phyloP scores from a whole-genome alignment of 2,888 invertebrate genomes.

The Meganola albula region DNA sequence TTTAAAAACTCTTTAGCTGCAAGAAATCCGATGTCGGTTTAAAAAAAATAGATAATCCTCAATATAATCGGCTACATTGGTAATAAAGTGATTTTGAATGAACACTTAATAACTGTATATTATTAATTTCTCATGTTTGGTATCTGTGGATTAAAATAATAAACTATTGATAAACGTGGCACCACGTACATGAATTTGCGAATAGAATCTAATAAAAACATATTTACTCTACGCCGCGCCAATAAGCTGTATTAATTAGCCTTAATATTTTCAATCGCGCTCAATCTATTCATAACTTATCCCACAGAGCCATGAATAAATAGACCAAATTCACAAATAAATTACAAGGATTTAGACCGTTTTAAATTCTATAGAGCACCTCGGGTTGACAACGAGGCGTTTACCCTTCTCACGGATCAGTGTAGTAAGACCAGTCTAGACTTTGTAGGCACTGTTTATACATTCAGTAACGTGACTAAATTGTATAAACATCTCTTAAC shows the following conservation, averaged over 20 bases:
- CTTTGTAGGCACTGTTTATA: constrained; percentile 25
- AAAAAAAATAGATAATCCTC: too few species aligned
- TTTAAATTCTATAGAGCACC: constrained; percentile 39
- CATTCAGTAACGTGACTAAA: constrained; percentile 31
- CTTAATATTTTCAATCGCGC: constrained; percentile 12
- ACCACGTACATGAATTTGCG: too few species aligned
- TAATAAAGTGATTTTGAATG: too few species aligned
- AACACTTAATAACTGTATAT: too few species aligned
- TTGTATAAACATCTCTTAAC: constrained; percentile 17
- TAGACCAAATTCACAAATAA: constrained; percentile 29
- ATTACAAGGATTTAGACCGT: constrained; percentile 34
- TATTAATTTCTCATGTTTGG: too few species aligned
- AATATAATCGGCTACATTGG: too few species aligned
- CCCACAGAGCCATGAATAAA: constrained; percentile 12
- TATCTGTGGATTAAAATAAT: too few species aligned
- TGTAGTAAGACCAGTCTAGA: constrained; percentile 38
- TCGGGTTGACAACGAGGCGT: constrained; percentile 26
- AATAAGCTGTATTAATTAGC: constrained; percentile 22
- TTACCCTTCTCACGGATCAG: constrained; percentile 40
- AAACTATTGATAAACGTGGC: too few species aligned
- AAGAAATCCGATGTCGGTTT: too few species aligned
- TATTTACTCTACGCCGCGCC: constrained; percentile 14
- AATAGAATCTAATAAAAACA: constrained; percentile 11
- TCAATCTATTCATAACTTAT: constrained; percentile 9
- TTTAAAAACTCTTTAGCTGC: too few species aligned